Evolutionary conservation across 1,140 invertebrate species (phyloP), one percentile per base, ranked within the genome.

Genomic region (Lepidurus arcticus): DNA sequence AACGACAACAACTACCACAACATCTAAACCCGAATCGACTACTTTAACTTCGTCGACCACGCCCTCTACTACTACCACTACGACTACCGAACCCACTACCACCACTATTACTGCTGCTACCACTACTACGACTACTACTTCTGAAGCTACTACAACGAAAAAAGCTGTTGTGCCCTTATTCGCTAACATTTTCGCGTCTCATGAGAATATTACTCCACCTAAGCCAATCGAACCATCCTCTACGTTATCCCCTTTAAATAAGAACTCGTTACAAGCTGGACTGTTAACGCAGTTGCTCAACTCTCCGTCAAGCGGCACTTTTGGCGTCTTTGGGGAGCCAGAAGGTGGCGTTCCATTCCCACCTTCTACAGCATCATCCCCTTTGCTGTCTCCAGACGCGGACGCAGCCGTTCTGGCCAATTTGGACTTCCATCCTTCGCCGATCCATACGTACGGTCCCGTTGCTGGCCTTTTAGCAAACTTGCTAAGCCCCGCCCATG

Each of bases 1-100:
- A 43, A 76, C 75, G 13, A 76, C 75, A 1, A 76, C 75, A 5
- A 76, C 44, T 34, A 76, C 75, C 16, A 47, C 45, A 11, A 47
- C 45, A 34, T 3, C 34, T 34, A 34, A 34, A 34, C 34, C 34
- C 34, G 34, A 34, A 34, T 34, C 34, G 10, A 47, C 45, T 47
- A 47, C 75, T 21, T 13, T 21, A 21, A 47, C 75, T 13, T 26
- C 75, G 1, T 13, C 44, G 6, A 44, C 75, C 10, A 34, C 42
- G n/a, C 24, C 42, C 1, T 11, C 24, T 42, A n/a, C 42, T 43
- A 34, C 65, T 5, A 74, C 74, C 6, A 75, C 42, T 16, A 75
- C 42, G 6, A 11, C 74, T 7, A 21, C 74, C 13, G 13, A 42
- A 47, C 13, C 75, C 10, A 44, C 44, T 13, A 76, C 75, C 10